Base-by-base conservation (phyloP, 2,888 invertebrate species). In the Polyommatus iphigenia region DNA sequence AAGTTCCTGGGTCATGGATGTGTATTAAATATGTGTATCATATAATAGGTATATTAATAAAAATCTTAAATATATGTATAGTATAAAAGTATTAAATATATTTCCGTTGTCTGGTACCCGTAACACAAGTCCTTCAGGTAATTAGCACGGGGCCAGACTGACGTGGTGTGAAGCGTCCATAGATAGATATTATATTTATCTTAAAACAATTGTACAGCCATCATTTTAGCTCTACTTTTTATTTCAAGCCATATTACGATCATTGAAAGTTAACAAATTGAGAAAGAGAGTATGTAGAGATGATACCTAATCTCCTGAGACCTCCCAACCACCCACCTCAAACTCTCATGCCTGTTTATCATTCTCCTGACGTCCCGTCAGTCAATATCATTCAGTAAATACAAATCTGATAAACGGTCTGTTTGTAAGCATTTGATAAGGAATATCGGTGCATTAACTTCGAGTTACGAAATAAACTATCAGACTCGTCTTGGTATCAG, bases 301-400 rank as follows among this genome's bases (percentile, higher is more conserved):
- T 50, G 15, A 1, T 50, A 50, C 24, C 20, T 20, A 62, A 62
- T 13, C 20, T 24, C 24, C 62, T 8, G 24, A 7, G 4, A 67
- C 29, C 59, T 59, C 10, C 10, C 59, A 59, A 59, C 46, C 46
- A 20, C 62, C 67, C 29, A 67, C 29, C 29, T 67, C 15, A 20
- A 67, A 6, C 10, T 67, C 67, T 32, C 67, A 67, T 32, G 67
- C 4, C 2, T 67, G 67, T 32, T 67, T 67, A 67, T 67, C 62
- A 4, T 24, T 24, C 20, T 62, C 4, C 67, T 67, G 67, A 67
- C 76, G 71, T 46, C 41, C 54, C 76, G 79, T 79, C 77, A 57
- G 46, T 71, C 57, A 41, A 67, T 67, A 67, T 67, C 29, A 20
- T 32, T 29, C 15, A 13, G 67, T 67, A 67, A 67, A 67, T 32